phyloP scores from a whole-genome alignment of 1,140 invertebrate genomes.

The Zaprionus ghesquierei region DNA sequence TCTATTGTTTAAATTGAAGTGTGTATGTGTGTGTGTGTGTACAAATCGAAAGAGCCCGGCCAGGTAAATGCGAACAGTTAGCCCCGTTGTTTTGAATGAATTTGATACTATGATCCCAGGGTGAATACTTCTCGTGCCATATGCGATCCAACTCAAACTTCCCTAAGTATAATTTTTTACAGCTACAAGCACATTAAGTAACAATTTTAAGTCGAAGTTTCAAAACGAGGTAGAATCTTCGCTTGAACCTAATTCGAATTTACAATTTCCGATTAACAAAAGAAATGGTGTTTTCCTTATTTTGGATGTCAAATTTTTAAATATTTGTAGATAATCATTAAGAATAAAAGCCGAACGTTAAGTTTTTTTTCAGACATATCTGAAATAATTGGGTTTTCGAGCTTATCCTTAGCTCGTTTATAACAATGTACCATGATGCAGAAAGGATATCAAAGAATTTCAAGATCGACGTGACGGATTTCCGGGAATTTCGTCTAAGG shows the following conservation, averaged over 20 bases:
- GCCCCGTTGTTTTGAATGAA: neutral
- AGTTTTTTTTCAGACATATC: neutral
- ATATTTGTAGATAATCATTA: neutral
- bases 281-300: neutral
- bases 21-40: no score
- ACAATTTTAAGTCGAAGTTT: neutral
- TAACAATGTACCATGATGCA: neutral
- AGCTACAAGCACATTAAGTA: slow-evolving; percentile 1
- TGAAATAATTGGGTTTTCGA: slow-evolving; percentile 40
- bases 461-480: slow-evolving; percentile 96
- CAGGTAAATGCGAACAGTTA: neutral
- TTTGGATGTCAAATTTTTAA: neutral
- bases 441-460: slow-evolving; percentile 88
- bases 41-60: neutral
- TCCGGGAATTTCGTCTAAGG: slow-evolving; percentile 95
- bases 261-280: slow-evolving; percentile 1
- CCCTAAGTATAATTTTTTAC: neutral
- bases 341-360: neutral
- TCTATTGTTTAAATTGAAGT: neutral
- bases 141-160: neutral
- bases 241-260: neutral
- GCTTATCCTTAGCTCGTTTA: slow-evolving; percentile 24
- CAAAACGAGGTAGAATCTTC: neutral
- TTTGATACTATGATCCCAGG: neutral
- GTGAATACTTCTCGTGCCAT: neutral